Evolutionary conservation across 2,888 invertebrate genomes (phyloP).

Genomic region (Cephonodes hylas): DNA sequence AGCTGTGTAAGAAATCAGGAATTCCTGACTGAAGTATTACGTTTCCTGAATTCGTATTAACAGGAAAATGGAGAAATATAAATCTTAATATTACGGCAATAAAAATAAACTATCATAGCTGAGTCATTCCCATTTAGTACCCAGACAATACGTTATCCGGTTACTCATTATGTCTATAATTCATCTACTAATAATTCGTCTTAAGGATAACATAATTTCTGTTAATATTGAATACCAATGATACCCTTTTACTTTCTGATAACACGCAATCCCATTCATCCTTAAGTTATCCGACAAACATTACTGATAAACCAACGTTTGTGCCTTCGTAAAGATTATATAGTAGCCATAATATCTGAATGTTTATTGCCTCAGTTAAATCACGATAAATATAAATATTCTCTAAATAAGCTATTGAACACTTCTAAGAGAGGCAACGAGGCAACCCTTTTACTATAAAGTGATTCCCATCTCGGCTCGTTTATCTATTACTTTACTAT

Average conservation of each 20-base stretch:
- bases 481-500: conserved; percentile 6
- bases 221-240: background rate
- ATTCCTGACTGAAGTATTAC: too few relatives aligned
- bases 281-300: background rate
- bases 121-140: too few relatives aligned
- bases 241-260: background rate
- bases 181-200: too few relatives aligned
- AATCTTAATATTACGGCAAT: too few relatives aligned
- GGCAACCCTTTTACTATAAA: background rate
- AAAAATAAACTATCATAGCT: too few relatives aligned
- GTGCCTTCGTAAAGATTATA: background rate
- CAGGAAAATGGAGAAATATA: too few relatives aligned
- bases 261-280: background rate
- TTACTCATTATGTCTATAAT: too few relatives aligned
- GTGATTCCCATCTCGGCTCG: background rate
- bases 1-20: too few relatives aligned
- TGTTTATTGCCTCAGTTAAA: background rate
- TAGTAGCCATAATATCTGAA: background rate
- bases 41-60: too few relatives aligned
- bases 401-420: background rate
- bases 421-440: background rate
- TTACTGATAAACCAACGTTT: background rate
- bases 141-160: too few relatives aligned
- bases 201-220: too few relatives aligned
- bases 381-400: background rate